A percentile compares a stretch with the other conserved stretches of the same genome.
Evolutionary conservation across 1,140 invertebrate genomes (phyloP).

Genomic region (Pseudomyrmex gracilis): DNA sequence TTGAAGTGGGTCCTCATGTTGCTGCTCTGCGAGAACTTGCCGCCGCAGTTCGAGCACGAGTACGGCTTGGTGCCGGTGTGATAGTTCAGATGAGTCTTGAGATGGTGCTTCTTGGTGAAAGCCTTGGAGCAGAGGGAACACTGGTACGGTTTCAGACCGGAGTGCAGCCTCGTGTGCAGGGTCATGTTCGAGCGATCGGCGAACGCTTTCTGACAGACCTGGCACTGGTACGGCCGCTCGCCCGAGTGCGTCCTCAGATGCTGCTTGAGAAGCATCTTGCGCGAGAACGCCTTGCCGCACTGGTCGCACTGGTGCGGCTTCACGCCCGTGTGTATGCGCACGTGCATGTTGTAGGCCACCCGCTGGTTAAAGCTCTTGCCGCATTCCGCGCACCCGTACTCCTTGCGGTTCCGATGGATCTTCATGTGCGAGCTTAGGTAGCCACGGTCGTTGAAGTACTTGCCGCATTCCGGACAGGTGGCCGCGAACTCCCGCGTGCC

Average conservation of each 20-base stretch:
- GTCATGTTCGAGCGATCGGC: conserved; percentile 94
- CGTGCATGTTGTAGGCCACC: conserved; percentile 93
- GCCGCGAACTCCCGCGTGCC: conserved; percentile 91
- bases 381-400: conserved; percentile 91
- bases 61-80: conserved; percentile 92
- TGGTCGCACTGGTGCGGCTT: conserved; percentile 94
- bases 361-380: conserved; percentile 93
- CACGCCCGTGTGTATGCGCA: conserved; percentile 92
- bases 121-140: conserved; percentile 94
- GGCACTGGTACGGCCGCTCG: conserved; percentile 91
- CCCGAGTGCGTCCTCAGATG: conserved; percentile 92
- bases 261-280: conserved; percentile 92
- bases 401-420: conserved; percentile 91
- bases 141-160: conserved; percentile 94
- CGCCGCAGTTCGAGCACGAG: conserved; percentile 89
- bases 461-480: conserved; percentile 91
- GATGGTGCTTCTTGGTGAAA: conserved; percentile 94
- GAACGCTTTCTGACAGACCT: conserved; percentile 90
- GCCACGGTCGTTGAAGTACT: conserved; percentile 91
- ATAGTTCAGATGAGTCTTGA: conserved; percentile 94
- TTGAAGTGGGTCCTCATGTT: conserved; percentile 93
- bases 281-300: conserved; percentile 94
- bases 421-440: conserved; percentile 93
- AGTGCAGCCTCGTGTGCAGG: conserved; percentile 91
- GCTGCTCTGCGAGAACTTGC: conserved; percentile 91